Base-by-base conservation (phyloP, 2,797 vertebrate genomes). In the Aplochiton taeniatus region DNA sequence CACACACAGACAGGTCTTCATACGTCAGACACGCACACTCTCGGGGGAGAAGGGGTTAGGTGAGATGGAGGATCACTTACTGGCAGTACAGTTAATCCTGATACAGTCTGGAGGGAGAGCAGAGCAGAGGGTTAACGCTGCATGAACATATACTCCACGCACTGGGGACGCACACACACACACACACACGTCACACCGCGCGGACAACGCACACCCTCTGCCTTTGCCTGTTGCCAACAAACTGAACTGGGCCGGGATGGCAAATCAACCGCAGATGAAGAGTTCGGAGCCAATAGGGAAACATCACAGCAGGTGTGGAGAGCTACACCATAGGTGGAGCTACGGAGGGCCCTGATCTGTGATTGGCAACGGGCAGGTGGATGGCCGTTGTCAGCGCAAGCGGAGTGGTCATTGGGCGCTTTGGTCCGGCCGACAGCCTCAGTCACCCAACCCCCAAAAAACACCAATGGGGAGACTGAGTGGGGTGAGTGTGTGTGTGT, bases 41-140 rank as follows among this genome's bases (percentile, higher is more conserved):
- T 65, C 83, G 76, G 62, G 77, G 80, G 74, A 61, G 76, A 75
- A 75, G 72, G 78, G 76, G 76, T 83, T 85, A 88, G 83, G 79
- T 86, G 89, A 87, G 85, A 89, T 88, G 85, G 85, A 90, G 85
- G 83, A 93, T 94, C 94, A 99, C 98, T 99, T 99, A 99, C 98
- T 99, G 96, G 97, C 95, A 92, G 97, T 98, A 99, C 98, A 99
- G 96, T 99, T 99, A 95, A 98, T 99, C 98, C 97, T 99, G 96
- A 98, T 98, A 99, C 98, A 99, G 97, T 99, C 98, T 99, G 98
- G 96, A 98, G 98, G 96, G 93, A 98, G 95, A 99, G 98, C 95
- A 99, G 95, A 98, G 96, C 96, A 99, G 96, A 98, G 98, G 94
- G 95, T 98, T 98, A 96, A 87, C 95, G 96, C 98, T 98, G 98